Percentiles rank a stretch among this genome's conserved stretches.
phyloP scores from a whole-genome alignment of 2,888 invertebrate species.

The Chloromyia formosa region DNA sequence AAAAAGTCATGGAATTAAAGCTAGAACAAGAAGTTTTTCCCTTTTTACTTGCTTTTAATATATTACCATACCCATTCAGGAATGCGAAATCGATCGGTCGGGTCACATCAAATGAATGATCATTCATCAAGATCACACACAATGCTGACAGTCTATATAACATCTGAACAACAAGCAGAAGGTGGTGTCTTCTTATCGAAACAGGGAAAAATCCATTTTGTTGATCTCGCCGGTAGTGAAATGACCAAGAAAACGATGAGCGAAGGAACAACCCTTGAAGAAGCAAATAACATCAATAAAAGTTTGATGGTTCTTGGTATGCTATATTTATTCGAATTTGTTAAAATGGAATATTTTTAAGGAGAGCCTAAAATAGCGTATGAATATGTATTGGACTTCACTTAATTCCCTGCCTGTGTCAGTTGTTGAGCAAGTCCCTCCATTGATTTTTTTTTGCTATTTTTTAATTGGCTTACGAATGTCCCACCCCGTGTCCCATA shows the following conservation, averaged over 20 bases:
- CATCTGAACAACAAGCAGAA: constrained; percentile 83
- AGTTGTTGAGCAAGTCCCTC: too few relatives aligned
- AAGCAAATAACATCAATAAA: constrained; percentile 96
- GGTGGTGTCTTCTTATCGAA: constrained; percentile 87
- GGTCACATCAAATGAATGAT: constrained; percentile 92
- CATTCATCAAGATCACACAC: constrained; percentile 93
- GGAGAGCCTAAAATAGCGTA: too few relatives aligned
- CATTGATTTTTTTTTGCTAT: not conserved
- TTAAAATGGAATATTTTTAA: too few relatives aligned
- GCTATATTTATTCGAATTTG: not conserved
- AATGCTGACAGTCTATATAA: constrained; percentile 88
- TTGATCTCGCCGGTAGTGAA: constrained; percentile 96
- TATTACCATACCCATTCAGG: constrained; percentile 66
- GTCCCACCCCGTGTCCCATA: too few relatives aligned
- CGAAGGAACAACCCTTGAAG: constrained; percentile 87
- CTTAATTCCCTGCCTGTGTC: too few relatives aligned
- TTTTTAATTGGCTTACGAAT: too few relatives aligned
- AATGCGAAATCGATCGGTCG: constrained; percentile 88
- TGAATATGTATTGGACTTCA: too few relatives aligned
- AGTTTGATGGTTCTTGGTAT: constrained; percentile 92
- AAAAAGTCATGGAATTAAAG: too few relatives aligned
- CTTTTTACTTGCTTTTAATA: not conserved
- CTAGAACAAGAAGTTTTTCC: not conserved
- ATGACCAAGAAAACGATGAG: constrained; percentile 92
- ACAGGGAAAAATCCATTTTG: constrained; percentile 94